Base-by-base conservation (phyloP, 1,140 invertebrate genomes). In the Cydia pomonella region DNA sequence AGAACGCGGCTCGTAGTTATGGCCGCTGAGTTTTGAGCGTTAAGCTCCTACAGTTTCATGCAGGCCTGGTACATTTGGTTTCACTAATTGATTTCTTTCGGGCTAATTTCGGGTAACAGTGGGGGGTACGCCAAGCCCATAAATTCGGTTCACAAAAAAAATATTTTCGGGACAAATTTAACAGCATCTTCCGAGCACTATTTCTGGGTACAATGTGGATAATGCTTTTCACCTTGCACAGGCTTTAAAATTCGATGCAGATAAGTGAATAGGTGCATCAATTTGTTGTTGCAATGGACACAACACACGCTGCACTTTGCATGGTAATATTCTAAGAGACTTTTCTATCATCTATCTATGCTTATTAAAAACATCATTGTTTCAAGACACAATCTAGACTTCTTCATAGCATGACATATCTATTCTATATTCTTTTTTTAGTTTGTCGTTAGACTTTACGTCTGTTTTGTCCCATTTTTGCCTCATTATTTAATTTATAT, bases 41-140 rank as follows among this genome's bases (percentile, higher is more conserved):
- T 50, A 50, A 38, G 33, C 64, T 69, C 23, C 64, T 38, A 69
- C n/a, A 38, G n/a, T 69, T 16, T 62, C 23, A 27, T 63, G 73
- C 3, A 18, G 12, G 10, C 84, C 82, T 84, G 75, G 80, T 85
- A 83, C 78, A 76, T 80, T 76, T 59, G 72, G 76, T 44, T 53
- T 29, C 62, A 69, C 72, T 72, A n/a, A 72, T 72, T 72, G 71
- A 72, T 72, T 72, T 41, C 33, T 50, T 72, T 72, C 38, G 18
- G 38, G 13, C 38, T 72, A 44, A 50, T 44, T 72, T 72, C 18
- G 64, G 27, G 16, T 69, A 18, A 33, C 29, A 16, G 29, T 23
- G 27, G 64, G 64, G 63, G 64, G 64, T 33, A n/a, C 53, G n/a
- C n/a, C n/a, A 59, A 59, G 2, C n/a, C 64, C 12, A 69, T 69